Conservation (phyloP, 2,797 vertebrate genomes). For the Sebastes variabilis region DNA sequence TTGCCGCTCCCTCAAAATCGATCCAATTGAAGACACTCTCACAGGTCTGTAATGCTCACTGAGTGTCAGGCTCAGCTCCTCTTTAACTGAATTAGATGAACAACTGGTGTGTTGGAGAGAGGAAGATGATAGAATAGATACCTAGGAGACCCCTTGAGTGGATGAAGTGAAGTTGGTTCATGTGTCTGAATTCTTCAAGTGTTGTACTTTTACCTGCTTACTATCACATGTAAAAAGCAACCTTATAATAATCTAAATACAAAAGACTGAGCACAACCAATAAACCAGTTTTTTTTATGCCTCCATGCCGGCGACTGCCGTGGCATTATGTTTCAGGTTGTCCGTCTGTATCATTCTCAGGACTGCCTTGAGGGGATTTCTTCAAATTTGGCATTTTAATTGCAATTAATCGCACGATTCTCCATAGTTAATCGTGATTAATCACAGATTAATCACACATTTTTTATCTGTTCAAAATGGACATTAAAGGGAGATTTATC, state of each 20-base stretch:
- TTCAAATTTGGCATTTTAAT: too few relatives aligned
- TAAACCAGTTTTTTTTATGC: not conserved
- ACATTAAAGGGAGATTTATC: too few relatives aligned
- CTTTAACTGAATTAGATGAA: slow-evolving; percentile 61
- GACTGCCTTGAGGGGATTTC: too few relatives aligned
- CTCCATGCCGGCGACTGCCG: not conserved
- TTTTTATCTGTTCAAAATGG: too few relatives aligned
- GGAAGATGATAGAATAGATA: slow-evolving; percentile 33
- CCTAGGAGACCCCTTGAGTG: not conserved
- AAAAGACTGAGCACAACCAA: not conserved
- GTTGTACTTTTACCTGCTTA: not conserved
- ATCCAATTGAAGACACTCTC: slow-evolving; percentile 60
- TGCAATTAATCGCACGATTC: too few relatives aligned
- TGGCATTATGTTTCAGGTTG: not conserved
- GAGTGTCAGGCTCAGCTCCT: slow-evolving; percentile 50
- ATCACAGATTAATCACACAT: too few relatives aligned
- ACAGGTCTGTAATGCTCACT: slow-evolving; percentile 48
- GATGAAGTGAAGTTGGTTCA: not conserved
- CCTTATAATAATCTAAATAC: not conserved
- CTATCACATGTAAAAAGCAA: not conserved
- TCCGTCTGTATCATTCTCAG: too few relatives aligned
- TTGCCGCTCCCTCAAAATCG: slow-evolving; percentile 38
- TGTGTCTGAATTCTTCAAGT: not conserved
- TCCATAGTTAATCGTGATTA: too few relatives aligned
- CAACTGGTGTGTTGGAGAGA: slow-evolving; percentile 41